Conservation (phyloP, 2,888 invertebrate genomes). For the Platycnemis pennipes region DNA sequence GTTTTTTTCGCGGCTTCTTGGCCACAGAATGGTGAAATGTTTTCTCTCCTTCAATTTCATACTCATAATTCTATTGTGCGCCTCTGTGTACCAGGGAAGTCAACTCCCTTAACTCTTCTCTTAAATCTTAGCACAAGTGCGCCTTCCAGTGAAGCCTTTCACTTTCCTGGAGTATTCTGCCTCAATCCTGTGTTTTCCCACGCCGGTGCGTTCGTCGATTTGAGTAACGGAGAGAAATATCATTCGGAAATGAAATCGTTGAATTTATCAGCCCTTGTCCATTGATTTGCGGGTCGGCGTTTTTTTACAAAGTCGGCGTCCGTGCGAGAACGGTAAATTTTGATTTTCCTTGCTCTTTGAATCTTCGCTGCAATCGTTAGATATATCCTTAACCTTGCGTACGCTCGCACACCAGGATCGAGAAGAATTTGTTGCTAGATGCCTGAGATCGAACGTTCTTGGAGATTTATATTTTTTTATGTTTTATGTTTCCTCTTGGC, state of each 20-base stretch:
- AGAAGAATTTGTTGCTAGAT: not conserved
- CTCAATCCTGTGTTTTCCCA: not conserved
- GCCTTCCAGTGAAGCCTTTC: not conserved
- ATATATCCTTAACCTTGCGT: not conserved
- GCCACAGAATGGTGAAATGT: not conserved
- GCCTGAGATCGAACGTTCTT: not conserved
- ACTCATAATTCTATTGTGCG: not conserved
- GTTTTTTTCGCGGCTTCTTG: not conserved
- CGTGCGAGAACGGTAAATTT: not conserved
- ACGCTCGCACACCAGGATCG: not conserved
- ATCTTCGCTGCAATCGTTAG: not conserved
- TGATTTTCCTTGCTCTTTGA: not conserved
- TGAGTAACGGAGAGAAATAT: not conserved
- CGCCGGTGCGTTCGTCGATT: not conserved
- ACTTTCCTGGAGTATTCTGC: not conserved
- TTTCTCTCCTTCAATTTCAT: not conserved
- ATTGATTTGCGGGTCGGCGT: not conserved
- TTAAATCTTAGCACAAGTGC: not conserved
- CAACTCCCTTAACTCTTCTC: not conserved
- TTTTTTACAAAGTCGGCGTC: not conserved
- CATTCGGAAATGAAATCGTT: not conserved
- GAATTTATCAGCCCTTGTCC: not conserved
- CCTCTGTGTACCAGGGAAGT: no score
- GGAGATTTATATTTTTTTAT: not conserved
- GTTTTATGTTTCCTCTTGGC: constrained; percentile 13